phyloP scores from a whole-genome alignment of 2,797 vertebrate genomes.

The Pangasius macronema region DNA sequence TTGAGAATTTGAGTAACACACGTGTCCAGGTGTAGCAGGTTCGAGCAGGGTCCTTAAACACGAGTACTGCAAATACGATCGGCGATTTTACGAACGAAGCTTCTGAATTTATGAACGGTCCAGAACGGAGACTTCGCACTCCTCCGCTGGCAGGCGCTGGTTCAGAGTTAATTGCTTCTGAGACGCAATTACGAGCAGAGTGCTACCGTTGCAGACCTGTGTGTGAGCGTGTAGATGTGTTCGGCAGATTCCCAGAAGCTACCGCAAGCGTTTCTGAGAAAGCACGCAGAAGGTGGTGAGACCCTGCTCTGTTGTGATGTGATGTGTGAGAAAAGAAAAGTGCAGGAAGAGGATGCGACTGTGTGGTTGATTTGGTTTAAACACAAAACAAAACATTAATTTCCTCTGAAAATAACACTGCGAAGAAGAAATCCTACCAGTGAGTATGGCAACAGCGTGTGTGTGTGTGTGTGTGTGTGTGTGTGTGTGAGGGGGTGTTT shows the following conservation, averaged over 20 bases:
- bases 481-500: too few species aligned
- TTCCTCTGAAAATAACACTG: constrained; percentile 1
- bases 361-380: constrained; percentile 27
- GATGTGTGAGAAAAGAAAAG: neutral
- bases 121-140: neutral
- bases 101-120: neutral
- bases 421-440: neutral
- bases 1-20: neutral
- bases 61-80: neutral
- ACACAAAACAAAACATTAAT: constrained; percentile 33
- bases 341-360: constrained; percentile 28
- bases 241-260: neutral
- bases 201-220: neutral
- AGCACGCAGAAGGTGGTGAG: neutral
- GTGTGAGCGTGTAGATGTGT: too few species aligned
- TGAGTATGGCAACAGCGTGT: neutral
- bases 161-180: neutral
- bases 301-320: neutral
- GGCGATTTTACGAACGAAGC: neutral
- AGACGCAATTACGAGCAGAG: neutral
- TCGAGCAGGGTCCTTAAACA: neutral
- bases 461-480: too few species aligned
- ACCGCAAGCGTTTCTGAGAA: constrained; percentile 46
- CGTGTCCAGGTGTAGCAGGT: neutral
- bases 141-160: neutral